Conservation (phyloP, 2,888 invertebrate species). For the Choristoneura rosaceana region DNA sequence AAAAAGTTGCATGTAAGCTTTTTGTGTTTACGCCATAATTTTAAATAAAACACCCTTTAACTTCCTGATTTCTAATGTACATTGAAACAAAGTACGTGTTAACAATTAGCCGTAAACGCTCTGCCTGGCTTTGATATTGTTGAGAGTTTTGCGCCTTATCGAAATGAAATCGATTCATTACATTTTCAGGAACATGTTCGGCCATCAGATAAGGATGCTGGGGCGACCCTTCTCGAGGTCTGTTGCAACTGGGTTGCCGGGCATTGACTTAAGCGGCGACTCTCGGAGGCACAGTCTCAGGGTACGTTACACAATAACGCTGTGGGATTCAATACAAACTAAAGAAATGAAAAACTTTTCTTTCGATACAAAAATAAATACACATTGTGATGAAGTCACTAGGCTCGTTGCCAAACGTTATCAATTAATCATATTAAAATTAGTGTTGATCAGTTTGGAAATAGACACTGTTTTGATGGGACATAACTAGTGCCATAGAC, state of each 20-base stretch:
- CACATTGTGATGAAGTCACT: neutral
- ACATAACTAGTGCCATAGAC: too few species aligned
- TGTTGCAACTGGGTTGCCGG: constrained; percentile 85
- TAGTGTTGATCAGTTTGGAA: too few species aligned
- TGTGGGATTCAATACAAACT: neutral
- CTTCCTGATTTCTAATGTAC: constrained; percentile 15
- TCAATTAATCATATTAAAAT: too few species aligned
- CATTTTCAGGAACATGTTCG: constrained; percentile 87
- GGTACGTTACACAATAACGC: constrained; percentile 68
- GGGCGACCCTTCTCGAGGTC: constrained; percentile 88
- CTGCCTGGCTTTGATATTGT: constrained; percentile 67
- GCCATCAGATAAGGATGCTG: constrained; percentile 87
- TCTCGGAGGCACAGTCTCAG: constrained; percentile 85
- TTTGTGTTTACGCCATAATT: constrained; percentile 74
- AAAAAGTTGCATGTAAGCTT: constrained; percentile 80
- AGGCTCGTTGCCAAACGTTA: neutral
- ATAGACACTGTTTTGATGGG: too few species aligned
- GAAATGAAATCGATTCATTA: constrained; percentile 57
- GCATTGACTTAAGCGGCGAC: constrained; percentile 80
- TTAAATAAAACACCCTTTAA: constrained; percentile 21
- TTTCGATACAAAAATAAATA: neutral
- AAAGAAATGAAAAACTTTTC: neutral
- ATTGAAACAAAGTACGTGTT: constrained; percentile 30
- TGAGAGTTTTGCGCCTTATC: constrained; percentile 63
- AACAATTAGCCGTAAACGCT: constrained; percentile 51